Base-by-base conservation (phyloP, 2,113 vertebrate genomes). In the Eonycteris spelaea region DNA sequence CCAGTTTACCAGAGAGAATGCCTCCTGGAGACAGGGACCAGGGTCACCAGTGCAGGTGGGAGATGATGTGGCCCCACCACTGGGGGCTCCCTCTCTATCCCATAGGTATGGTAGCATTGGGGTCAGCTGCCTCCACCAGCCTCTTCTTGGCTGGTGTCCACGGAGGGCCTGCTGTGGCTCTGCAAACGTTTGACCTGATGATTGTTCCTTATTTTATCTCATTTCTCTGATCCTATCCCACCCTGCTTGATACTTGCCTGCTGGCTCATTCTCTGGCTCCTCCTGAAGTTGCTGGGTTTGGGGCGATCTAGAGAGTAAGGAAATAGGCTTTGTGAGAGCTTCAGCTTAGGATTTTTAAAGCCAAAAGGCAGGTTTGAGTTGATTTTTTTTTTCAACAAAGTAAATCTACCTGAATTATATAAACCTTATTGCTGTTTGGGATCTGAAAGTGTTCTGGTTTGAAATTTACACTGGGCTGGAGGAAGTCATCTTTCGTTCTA, bases 291-390 rank as follows among this genome's bases (percentile, higher is more conserved):
- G 59, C 78, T 86, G 45, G 63, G 18, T 63, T 78, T 87, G 43
- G 7, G 48, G 48, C 77, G 18, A 24, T 73, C n/a, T 43, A 15
- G 10, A 73, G 55, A 73, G 13, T 5, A 55, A 12, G n/a, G n/a
- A n/a, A n/a, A 33, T 16, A 18, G 67, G 14, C 40, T 68, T 86
- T 38, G n/a, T n/a, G n/a, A 77, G 35, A 57, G 40, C 57, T 82
- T 75, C 43, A 24, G 38, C 38, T 78, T 63, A 57, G 45, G 22
- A n/a, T 61, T 95, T 86, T 90, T 86, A 91, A 90, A 65, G 55
- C 74, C 5, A 2, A 78, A 75, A 91, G 33, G 8, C 33, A 43
- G 33, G 26, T 35, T 83, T 3, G 48, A 33, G 26, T 67, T 16
- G 38, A 28, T 30, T 74, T 48, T 5, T 16, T 57, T 85, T 30